Evolutionary conservation across 1,140 invertebrate species (phyloP).

Genomic region (Myzus persicae): DNA sequence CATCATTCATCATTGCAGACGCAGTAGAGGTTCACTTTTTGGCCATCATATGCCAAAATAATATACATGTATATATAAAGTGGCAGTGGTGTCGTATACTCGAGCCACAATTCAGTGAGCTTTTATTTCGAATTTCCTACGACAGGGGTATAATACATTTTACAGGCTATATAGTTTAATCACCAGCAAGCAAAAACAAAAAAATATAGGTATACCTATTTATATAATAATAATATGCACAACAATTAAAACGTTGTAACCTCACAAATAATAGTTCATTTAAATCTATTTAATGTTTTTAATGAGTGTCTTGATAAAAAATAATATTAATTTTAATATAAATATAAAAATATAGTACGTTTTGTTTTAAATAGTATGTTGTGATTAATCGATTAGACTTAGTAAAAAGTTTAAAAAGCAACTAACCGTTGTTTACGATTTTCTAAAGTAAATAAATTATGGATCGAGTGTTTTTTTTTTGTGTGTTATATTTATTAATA

Average conservation of each 20-base stretch:
- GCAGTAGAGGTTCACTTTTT: conserved; percentile 34
- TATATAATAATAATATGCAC: background rate
- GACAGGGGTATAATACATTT: background rate
- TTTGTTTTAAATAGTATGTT: background rate
- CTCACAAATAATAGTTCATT: background rate
- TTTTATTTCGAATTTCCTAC: background rate
- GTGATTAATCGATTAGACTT: background rate
- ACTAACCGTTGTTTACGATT: background rate
- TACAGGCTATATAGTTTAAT: background rate
- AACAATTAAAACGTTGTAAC: background rate
- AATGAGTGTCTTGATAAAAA: background rate
- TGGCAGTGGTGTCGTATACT: background rate
- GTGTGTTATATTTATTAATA: too few relatives aligned
- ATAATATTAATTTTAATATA: background rate
- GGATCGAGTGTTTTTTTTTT: background rate
- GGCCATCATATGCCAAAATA: conserved; percentile 22
- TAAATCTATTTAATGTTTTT: background rate
- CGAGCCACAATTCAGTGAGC: background rate
- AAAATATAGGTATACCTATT: background rate
- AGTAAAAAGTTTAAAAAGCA: too few relatives aligned
- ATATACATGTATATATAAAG: background rate
- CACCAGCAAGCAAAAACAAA: background rate
- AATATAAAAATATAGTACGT: background rate
- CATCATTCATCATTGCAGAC: conserved; percentile 47
- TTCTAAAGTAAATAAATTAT: background rate